Conservation (phyloP, 2,113 vertebrate genomes). For the Podarcis muralis region DNA sequence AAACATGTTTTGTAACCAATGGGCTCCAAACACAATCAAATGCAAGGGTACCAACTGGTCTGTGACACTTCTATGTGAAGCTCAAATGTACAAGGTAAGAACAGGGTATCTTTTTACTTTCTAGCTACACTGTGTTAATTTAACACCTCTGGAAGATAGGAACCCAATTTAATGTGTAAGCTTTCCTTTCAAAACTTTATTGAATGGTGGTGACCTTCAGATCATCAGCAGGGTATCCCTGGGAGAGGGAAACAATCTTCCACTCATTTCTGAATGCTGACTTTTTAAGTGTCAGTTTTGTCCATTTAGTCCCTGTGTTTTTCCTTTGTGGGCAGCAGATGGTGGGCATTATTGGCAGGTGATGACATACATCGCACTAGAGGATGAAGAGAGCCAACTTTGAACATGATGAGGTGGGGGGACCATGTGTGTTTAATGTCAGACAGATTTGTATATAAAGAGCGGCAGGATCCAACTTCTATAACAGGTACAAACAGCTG, state of each 20-base stretch:
- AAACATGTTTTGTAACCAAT: too few species aligned
- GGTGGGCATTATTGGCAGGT: not conserved
- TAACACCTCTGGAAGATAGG: not conserved
- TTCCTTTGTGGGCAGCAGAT: too few species aligned
- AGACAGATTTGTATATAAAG: not conserved
- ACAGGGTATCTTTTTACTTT: not conserved
- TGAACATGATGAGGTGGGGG: not conserved
- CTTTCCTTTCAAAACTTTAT: not conserved
- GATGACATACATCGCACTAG: not conserved
- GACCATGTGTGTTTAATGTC: not conserved
- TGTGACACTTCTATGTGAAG: too few species aligned
- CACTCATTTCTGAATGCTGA: not conserved
- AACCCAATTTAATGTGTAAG: not conserved
- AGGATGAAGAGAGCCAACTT: not conserved
- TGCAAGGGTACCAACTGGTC: too few species aligned
- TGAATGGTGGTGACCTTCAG: not conserved
- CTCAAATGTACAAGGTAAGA: too few species aligned
- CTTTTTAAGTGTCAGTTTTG: not conserved
- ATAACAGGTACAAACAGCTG: too few species aligned
- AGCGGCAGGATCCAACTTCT: too few species aligned
- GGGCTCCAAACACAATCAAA: too few species aligned
- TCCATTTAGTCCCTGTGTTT: not conserved
- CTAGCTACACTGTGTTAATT: not conserved
- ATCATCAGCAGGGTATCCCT: not conserved
- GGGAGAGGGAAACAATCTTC: not conserved